A percentile compares a stretch with the other conserved stretches of the same genome.
These are phyloP conservation scores for Bujurquina vittata DNA, from an alignment of 2,113 vertebrate genomes.

Conservation along the genomic window DNA sequence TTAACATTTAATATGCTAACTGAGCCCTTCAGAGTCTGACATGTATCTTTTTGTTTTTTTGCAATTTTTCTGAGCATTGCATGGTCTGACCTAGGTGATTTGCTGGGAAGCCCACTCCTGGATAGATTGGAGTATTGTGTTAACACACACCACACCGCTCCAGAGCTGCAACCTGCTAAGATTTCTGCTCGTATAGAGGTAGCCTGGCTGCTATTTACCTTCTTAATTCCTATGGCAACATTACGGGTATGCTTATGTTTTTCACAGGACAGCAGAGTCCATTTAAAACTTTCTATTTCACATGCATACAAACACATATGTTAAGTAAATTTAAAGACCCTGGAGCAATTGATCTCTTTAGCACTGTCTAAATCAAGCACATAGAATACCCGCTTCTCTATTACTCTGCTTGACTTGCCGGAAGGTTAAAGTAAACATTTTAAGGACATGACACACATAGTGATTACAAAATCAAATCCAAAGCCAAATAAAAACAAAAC, in stretches of 20 bases:
- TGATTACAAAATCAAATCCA: constrained; percentile 32
- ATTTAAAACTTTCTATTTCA: neutral
- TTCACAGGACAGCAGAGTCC: neutral
- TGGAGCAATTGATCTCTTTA: constrained; percentile 21
- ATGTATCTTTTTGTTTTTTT: accelerated
- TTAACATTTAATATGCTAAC: neutral
- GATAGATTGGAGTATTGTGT: neutral
- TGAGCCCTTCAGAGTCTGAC: neutral
- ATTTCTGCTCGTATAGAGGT: neutral
- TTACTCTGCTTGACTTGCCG: constrained; percentile 47
- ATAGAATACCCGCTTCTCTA: constrained; percentile 23
- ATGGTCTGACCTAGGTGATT: neutral
- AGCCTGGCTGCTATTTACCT: neutral
- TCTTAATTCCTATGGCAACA: neutral
- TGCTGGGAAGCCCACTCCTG: too few relatives aligned
- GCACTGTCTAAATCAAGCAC: constrained; percentile 10
- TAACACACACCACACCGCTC: neutral
- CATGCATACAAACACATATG: neutral
- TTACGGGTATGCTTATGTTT: neutral
- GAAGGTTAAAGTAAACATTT: constrained; percentile 53
- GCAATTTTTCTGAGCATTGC: neutral
- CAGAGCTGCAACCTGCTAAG: neutral
- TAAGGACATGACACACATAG: constrained; percentile 10
- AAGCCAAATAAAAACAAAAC: constrained; percentile 32
- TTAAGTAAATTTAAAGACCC: constrained; percentile 40